Conservation (phyloP, 2,888 invertebrate genomes). For the Hesperia comma region DNA sequence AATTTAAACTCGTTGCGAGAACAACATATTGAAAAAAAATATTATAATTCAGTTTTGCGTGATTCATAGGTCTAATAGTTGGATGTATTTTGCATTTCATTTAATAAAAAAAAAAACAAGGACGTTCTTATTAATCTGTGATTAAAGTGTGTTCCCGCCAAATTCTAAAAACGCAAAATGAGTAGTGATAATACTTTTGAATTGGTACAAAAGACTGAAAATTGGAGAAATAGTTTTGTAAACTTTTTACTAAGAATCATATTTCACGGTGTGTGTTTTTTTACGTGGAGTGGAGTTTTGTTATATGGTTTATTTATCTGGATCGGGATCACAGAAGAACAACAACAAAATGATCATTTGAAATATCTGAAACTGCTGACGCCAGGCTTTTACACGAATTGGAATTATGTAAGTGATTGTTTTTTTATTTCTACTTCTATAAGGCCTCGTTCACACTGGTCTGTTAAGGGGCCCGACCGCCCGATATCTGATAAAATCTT, state of each 20-base stretch:
- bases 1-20: neutral
- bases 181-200: constrained; percentile 23
- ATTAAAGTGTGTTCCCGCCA: neutral
- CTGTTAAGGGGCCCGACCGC: too few relatives aligned
- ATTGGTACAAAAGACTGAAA: constrained; percentile 7
- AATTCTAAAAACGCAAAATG: constrained; percentile 37
- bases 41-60: too few relatives aligned
- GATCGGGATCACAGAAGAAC: constrained; percentile 42
- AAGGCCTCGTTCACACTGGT: too few relatives aligned
- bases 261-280: constrained; percentile 42
- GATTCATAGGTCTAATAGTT: too few relatives aligned
- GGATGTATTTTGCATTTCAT: too few relatives aligned
- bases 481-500: too few relatives aligned
- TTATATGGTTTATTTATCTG: constrained; percentile 41
- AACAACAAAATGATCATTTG: constrained; percentile 44
- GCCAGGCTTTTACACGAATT: constrained; percentile 57
- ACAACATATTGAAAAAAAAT: neutral
- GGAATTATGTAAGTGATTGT: constrained; percentile 61
- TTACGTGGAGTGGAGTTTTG: constrained; percentile 37
- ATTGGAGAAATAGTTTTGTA: constrained; percentile 34
- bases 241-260: constrained; percentile 40
- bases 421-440: neutral
- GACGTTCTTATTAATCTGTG: neutral
- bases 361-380: constrained; percentile 49
- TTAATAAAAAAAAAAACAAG: constrained; percentile 9